phyloP scores from a whole-genome alignment of 2,888 invertebrate genomes.

The Melanotus villosus region DNA sequence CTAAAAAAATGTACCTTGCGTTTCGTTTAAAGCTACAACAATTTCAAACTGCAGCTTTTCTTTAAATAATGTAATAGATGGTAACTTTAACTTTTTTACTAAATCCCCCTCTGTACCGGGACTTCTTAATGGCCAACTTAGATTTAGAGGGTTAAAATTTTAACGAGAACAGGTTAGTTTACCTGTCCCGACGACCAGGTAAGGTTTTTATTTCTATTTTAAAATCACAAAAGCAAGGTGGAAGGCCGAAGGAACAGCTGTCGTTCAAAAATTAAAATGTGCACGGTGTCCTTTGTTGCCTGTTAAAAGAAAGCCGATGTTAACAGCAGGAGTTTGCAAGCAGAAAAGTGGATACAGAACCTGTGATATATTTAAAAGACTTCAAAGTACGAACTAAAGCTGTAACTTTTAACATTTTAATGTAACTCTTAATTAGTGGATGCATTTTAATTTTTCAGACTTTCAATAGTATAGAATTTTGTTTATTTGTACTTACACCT shows the following conservation, averaged over 20 bases:
- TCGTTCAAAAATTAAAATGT: slow-evolving; percentile 33
- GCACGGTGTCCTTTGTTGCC: background rate
- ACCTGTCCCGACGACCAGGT: slow-evolving; percentile 23
- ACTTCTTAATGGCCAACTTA: background rate
- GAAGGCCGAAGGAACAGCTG: slow-evolving; percentile 13
- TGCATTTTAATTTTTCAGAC: too few species aligned
- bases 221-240: slow-evolving; percentile 3
- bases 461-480: too few species aligned
- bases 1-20: too few species aligned
- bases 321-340: slow-evolving; percentile 2
- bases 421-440: too few species aligned
- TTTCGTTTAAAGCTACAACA: too few species aligned
- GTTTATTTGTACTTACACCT: too few species aligned
- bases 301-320: background rate
- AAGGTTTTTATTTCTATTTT: slow-evolving; percentile 5
- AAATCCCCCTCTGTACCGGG: background rate
- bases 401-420: too few species aligned
- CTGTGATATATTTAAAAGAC: background rate
- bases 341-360: background rate
- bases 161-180: slow-evolving; percentile 23
- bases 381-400: background rate
- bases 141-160: slow-evolving; percentile 23
- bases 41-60: too few species aligned
- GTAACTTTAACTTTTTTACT: too few species aligned
- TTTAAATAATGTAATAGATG: too few species aligned